phyloP scores from a whole-genome alignment of 2,113 vertebrate genomes.

The Anguilla japonica region DNA sequence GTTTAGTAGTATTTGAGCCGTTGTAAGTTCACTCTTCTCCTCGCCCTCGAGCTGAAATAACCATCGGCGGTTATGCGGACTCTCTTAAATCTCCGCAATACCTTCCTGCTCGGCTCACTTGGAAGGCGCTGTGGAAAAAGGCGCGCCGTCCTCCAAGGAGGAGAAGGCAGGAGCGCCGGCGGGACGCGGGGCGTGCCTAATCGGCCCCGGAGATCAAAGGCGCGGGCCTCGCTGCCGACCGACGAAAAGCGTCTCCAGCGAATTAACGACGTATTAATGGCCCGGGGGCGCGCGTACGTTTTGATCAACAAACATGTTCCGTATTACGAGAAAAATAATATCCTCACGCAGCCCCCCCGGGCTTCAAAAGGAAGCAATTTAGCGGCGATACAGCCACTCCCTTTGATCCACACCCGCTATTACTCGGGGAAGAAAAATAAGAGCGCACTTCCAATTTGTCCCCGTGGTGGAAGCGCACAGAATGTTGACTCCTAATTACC shows the following conservation, averaged over 20 bases:
- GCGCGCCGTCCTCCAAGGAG: constrained; percentile 55
- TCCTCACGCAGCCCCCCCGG: constrained; percentile 51
- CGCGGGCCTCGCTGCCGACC: constrained; percentile 55
- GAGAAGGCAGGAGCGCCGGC: constrained; percentile 51
- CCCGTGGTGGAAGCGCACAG: constrained; percentile 38
- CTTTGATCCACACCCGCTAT: constrained; percentile 69
- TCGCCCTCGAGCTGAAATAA: constrained; percentile 71
- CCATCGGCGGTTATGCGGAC: constrained; percentile 67
- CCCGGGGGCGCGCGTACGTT: constrained; percentile 47
- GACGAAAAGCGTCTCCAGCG: constrained; percentile 60
- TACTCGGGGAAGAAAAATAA: constrained; percentile 59
- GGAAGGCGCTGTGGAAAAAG: constrained; percentile 71
- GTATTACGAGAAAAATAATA: constrained; percentile 69
- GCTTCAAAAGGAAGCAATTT: constrained; percentile 65
- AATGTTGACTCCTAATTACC: constrained; percentile 24
- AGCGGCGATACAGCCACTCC: constrained; percentile 50
- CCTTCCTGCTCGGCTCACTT: constrained; percentile 72
- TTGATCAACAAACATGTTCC: constrained; percentile 64
- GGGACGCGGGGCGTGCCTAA: constrained; percentile 57
- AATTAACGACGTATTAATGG: constrained; percentile 71
- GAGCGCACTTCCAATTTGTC: constrained; percentile 61
- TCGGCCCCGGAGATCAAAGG: constrained; percentile 68
- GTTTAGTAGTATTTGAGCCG: constrained; percentile 58
- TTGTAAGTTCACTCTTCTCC: constrained; percentile 61
- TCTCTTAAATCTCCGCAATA: constrained; percentile 73